Percentiles rank a stretch among this genome's conserved stretches.
Evolutionary conservation across 2,113 vertebrate species (phyloP).

Genomic region (Sus scrofa): DNA sequence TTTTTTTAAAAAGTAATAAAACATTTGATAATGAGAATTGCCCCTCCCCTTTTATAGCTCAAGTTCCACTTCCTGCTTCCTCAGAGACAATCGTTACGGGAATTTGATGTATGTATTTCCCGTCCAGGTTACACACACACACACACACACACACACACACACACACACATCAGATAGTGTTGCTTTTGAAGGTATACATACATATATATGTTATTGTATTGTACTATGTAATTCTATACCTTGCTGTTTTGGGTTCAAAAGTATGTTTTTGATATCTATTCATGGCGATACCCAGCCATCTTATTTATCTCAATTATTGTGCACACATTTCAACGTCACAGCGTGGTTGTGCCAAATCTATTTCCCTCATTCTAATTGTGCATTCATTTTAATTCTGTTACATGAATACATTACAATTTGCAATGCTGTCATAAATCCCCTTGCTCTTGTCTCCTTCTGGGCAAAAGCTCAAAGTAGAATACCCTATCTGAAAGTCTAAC

Average conservation of each 20-base stretch:
- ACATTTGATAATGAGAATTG: not conserved
- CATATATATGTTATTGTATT: not conserved
- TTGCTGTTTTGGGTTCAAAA: not conserved
- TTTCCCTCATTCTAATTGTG: not conserved
- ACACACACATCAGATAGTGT: not conserved
- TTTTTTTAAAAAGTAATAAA: not conserved
- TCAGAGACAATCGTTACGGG: not conserved
- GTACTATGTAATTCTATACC: not conserved
- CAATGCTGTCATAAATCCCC: not conserved
- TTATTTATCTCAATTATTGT: not conserved
- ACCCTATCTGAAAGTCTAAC: not conserved
- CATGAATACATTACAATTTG: not conserved
- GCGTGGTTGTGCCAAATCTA: not conserved
- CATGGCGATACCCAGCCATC: not conserved
- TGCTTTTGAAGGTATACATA: not conserved
- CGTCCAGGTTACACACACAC: not conserved
- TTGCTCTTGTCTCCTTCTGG: not conserved
- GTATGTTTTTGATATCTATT: not conserved
- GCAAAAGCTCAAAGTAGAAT: not conserved
- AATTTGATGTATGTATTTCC: not conserved
- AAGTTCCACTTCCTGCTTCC: not conserved
- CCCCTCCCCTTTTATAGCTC: not conserved
- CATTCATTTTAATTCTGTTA: not conserved
- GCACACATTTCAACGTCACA: not conserved
- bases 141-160: not conserved